A percentile compares a stretch with the other conserved stretches of the same genome.
Conservation (phyloP, 2,797 vertebrate species). For the Austrolebias charrua region DNA sequence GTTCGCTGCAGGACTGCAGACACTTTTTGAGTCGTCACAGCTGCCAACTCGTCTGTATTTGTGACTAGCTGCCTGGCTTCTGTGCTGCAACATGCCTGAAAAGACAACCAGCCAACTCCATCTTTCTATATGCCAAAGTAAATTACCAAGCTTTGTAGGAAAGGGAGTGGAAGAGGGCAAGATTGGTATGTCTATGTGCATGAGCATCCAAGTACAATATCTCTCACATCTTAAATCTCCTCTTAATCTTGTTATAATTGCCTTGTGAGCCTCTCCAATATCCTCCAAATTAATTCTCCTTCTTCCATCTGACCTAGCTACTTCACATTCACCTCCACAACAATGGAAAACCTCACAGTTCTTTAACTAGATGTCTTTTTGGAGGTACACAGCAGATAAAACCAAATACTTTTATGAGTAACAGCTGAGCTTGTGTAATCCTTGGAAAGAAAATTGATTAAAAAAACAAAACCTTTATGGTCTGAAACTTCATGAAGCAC, state of each 20-base stretch:
- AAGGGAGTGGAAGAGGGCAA: constrained; percentile 39
- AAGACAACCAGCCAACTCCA: constrained; percentile 30
- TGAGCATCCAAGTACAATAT: constrained; percentile 46
- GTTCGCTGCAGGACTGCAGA: constrained; percentile 17
- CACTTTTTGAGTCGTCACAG: constrained; percentile 23
- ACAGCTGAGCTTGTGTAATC: constrained; percentile 19
- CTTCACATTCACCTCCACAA: constrained; percentile 47
- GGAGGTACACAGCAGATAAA: constrained; percentile 38
- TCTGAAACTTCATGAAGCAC: background rate
- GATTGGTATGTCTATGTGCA: constrained; percentile 43
- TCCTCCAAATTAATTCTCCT: constrained; percentile 42
- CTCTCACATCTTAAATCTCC: constrained; percentile 61
- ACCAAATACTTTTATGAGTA: constrained; percentile 19
- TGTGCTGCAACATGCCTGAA: constrained; percentile 21
- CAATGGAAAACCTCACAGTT: constrained; percentile 40
- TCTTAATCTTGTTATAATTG: constrained; percentile 75
- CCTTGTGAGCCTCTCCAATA: constrained; percentile 56
- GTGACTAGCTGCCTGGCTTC: constrained; percentile 23
- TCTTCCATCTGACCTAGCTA: constrained; percentile 57
- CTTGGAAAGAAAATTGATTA: constrained; percentile 2
- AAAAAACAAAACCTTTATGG: constrained; percentile 11
- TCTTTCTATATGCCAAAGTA: constrained; percentile 44
- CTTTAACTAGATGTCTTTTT: constrained; percentile 23
- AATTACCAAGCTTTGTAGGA: constrained; percentile 53
- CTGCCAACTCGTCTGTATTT: constrained; percentile 36